These are phyloP conservation scores for Xestia xanthographa DNA, from an alignment of 2,888 invertebrate species.

Conservation along the genomic window DNA sequence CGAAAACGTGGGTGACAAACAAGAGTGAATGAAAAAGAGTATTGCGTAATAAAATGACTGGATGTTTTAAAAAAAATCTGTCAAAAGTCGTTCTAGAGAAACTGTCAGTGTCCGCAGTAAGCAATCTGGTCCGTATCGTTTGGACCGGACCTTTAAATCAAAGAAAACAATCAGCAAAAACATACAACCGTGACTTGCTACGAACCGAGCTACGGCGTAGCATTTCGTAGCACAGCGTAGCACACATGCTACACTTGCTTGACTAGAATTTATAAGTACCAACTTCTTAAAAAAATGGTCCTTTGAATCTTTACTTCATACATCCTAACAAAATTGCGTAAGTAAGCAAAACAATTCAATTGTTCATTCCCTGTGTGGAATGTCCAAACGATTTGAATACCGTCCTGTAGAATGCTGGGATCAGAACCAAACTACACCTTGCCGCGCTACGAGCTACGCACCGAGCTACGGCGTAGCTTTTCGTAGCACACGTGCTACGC, in stretches of 20 bases:
- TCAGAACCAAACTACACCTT: constrained; percentile 44
- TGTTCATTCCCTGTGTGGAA: too few relatives aligned
- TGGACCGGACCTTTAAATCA: background rate
- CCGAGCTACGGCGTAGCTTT: background rate
- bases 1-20: too few relatives aligned
- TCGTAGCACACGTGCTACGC: background rate
- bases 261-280: background rate
- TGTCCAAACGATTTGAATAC: too few relatives aligned
- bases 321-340: constrained; percentile 8
- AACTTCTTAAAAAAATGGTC: background rate
- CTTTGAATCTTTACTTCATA: background rate
- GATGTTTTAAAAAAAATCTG: background rate
- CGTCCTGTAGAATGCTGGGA: constrained; percentile 58
- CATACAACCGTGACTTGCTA: background rate
- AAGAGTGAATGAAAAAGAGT: background rate
- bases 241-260: background rate
- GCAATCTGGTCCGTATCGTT: background rate
- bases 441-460: background rate
- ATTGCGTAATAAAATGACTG: background rate
- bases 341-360: constrained; percentile 9
- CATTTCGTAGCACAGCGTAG: background rate
- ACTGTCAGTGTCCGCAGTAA: background rate
- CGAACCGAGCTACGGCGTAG: constrained; percentile 6
- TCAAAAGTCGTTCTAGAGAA: background rate
- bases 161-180: background rate